Evolutionary conservation across 2,113 vertebrate genomes (phyloP), one percentile per base, ranked within the genome.

Genomic region (Tupaia chinensis): DNA sequence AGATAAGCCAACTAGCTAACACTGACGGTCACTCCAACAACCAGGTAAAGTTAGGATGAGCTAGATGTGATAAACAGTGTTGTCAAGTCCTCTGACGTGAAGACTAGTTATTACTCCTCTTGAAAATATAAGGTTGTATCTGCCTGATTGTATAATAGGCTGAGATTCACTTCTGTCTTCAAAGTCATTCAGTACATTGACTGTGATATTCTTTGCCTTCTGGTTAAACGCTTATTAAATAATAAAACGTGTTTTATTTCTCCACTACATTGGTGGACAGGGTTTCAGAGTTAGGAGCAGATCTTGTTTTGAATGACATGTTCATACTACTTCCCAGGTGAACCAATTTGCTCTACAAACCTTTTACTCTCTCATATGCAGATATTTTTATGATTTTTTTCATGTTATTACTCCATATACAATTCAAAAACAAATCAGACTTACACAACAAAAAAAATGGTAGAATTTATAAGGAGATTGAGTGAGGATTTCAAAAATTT

Each of bases 291-390:
- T 72, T 13, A 65, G 23, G 27, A 76, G 76, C 15, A n/a, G 9
- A 16, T 60, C 85, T n/a, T 81, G 23, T 82, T 78, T 65, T 84
- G 53, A 79, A 78, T 44, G 63, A 5, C 58, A 77, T 86, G 82
- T 73, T 4, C 13, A 5, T 8, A 56, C 11, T 61, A 73, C 53
- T 34, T 53, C 19, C 15, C 65, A 68, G 16, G 11, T 29, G 14
- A 80, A 8, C 15, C 5, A 56, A 17, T 69, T 66, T 10, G 2
- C 25, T 65, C 19, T 58, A 69, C 56, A 11, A 70, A 87, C 1
- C 12, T 60, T n/a, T 23, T 29, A 23, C 77, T 72, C 17, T 82
- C 29, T 58, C 9, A 34, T 1, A 23, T 66, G 58, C 44, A 82
- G 29, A 68, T 7, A 27, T 11, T 60, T 14, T 25, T 63, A 5